Conservation (phyloP, 2,888 invertebrate genomes). For the Pollenia amentaria region DNA sequence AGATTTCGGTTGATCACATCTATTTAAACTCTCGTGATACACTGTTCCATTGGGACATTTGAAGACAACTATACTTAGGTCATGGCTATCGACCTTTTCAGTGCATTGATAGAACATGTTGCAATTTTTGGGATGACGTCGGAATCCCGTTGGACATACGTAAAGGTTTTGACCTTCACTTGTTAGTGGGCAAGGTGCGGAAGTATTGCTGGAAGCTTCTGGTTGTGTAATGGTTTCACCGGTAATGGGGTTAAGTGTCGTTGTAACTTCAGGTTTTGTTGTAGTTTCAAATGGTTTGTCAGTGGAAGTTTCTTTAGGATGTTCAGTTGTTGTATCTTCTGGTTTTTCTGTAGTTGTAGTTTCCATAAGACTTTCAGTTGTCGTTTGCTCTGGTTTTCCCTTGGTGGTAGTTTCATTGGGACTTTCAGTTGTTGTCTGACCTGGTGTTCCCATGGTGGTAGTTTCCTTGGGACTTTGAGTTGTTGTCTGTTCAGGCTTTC, state of each 20-base stretch:
- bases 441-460: slow-evolving; percentile 55
- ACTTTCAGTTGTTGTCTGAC: slow-evolving; percentile 43
- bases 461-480: slow-evolving; percentile 69
- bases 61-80: slow-evolving; percentile 90
- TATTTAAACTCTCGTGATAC: slow-evolving; percentile 89
- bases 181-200: slow-evolving; percentile 80
- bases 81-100: slow-evolving; percentile 87
- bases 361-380: slow-evolving; percentile 67
- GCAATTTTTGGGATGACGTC: slow-evolving; percentile 92
- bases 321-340: slow-evolving; percentile 72
- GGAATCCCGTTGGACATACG: slow-evolving; percentile 93
- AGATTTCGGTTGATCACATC: slow-evolving; percentile 88
- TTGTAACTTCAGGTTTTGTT: slow-evolving; percentile 54
- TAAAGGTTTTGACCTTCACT: slow-evolving; percentile 88
- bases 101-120: slow-evolving; percentile 94
- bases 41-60: slow-evolving; percentile 91
- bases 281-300: slow-evolving; percentile 65
- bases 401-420: slow-evolving; percentile 65
- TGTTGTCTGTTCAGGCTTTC: slow-evolving; percentile 46
- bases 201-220: slow-evolving; percentile 55
- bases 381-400: slow-evolving; percentile 61
- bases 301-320: slow-evolving; percentile 63
- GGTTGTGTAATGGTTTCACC: slow-evolving; percentile 70
- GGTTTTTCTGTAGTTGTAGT: slow-evolving; percentile 69
- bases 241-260: slow-evolving; percentile 64